Evolutionary conservation across 1,140 invertebrate genomes (phyloP).

Genomic region (Drosophila melanica): DNA sequence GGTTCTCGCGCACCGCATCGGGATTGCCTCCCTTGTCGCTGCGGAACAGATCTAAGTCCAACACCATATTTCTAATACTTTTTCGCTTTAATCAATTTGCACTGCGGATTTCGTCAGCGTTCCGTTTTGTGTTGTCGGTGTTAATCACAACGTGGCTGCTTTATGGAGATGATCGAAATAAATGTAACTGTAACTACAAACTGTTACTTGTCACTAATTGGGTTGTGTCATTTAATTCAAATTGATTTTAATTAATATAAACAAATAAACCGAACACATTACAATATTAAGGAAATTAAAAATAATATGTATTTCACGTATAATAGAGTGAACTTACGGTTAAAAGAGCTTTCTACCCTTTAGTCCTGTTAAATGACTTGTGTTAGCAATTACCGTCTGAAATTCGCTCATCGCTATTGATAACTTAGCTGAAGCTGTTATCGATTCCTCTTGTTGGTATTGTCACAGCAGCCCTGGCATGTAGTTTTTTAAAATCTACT

Average conservation of each 20-base stretch:
- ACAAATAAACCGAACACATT: too few relatives aligned
- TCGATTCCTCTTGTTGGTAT: conserved; percentile 1
- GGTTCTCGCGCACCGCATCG: conserved; percentile 95
- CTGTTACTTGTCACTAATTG: conserved; percentile 8
- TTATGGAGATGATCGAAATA: conserved; percentile 23
- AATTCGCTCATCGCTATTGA: conserved; percentile 13
- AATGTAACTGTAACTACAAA: conserved; percentile 21
- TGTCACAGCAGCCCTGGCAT: conserved; percentile 9
- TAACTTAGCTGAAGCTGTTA: background rate
- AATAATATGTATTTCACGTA: too few relatives aligned
- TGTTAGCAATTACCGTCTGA: background rate
- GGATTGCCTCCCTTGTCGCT: conserved; percentile 97
- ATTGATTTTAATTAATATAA: too few relatives aligned
- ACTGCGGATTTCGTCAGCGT: conserved; percentile 39
- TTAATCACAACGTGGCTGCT: conserved; percentile 71
- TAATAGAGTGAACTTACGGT: too few relatives aligned
- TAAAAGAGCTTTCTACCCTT: too few relatives aligned
- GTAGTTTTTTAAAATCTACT: conserved; percentile 37
- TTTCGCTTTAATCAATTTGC: conserved; percentile 15
- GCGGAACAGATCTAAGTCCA: conserved; percentile 99
- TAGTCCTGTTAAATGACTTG: too few relatives aligned
- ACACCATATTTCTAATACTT: conserved; percentile 90
- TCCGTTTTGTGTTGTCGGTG: conserved; percentile 31
- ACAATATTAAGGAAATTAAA: too few relatives aligned
- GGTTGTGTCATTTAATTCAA: too few relatives aligned